Base-by-base conservation (phyloP, 2,797 vertebrate genomes). In the Crocidura indochinensis region DNA sequence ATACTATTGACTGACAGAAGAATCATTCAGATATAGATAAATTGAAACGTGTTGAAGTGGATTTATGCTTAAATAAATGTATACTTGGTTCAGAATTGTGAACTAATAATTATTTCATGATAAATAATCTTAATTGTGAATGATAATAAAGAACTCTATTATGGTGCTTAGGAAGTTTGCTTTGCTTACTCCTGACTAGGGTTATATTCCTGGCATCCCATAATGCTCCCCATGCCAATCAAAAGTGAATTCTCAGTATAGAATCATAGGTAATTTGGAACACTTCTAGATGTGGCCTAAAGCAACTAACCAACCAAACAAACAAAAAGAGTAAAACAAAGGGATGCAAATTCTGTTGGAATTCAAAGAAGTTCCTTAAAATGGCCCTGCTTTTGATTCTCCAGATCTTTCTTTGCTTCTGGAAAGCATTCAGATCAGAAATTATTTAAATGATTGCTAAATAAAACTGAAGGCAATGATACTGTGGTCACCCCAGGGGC, bases 41-140 rank as follows among this genome's bases (percentile, higher is more conserved):
- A 8, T 77, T 79, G 51, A 81, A 83, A 77, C 5, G 84, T 80
- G 67, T 24, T 77, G 24, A 56, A 22, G 76, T 81, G 29, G 47
- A 90, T 17, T 64, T 2, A n/a, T 14, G 7, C 68, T 82, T 78
- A 64, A 51, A 46, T 69, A 49, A 78, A 51, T 64, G 10, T 60
- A 17, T 62, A 9, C 5, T 22, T 79, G 4, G 11, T 27, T 1
- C 12, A 90, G 20, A 22, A 38, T 38, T 5, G 38, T 38, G 38
- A 38, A 38, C 38, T 38, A 38, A 38, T 38, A 38, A 38, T 38
- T 38, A 38, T 2, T 38, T 38, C 5, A 38, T 38, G 38, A 38
- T 38, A 38, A 38, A 38, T 38, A 38, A 38, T 38, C 38, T 38
- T 38, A 38, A 38, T 38, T 38, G 38, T 38, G 38, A 38, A 38